phyloP scores from a whole-genome alignment of 2,888 invertebrate genomes.

The Drosophila melanocephala region DNA sequence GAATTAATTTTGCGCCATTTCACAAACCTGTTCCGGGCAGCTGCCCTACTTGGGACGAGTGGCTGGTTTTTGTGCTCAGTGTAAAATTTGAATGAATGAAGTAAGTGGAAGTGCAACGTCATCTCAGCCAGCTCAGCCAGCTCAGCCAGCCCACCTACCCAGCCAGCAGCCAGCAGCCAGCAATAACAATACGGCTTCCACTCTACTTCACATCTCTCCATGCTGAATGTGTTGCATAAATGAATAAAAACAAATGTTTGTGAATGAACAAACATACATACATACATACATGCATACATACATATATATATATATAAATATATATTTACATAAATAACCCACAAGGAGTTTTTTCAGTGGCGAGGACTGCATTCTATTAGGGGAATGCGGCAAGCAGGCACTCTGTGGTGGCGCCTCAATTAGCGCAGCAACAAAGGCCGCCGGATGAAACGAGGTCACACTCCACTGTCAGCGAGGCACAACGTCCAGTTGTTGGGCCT shows the following conservation, averaged over 20 bases:
- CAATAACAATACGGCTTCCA: constrained; percentile 19
- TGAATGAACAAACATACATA: constrained; percentile 6
- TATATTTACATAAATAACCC: neutral
- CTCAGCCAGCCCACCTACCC: neutral
- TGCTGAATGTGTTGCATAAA: constrained; percentile 8
- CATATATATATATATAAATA: neutral
- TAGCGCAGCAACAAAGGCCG: constrained; percentile 18
- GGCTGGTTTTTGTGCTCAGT: neutral
- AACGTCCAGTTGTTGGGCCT: constrained; percentile 31
- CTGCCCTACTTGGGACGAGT: neutral
- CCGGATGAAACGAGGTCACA: constrained; percentile 28
- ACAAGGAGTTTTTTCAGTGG: neutral
- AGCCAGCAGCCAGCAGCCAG: neutral
- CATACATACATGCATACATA: neutral
- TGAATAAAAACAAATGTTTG: constrained; percentile 16
- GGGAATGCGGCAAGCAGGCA: constrained; percentile 12
- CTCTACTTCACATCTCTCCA: neutral
- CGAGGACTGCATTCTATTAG: constrained; percentile 9
- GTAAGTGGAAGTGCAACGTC: neutral
- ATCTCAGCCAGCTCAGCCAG: neutral
- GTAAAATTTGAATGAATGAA: neutral
- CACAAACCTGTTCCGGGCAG: too few relatives aligned
- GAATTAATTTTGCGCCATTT: neutral
- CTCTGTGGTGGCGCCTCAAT: constrained; percentile 36
- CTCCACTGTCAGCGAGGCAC: constrained; percentile 3